These are phyloP conservation scores for Aptenodytes patagonicus DNA, from an alignment of 2,113 vertebrate genomes.

Conservation along the genomic window DNA sequence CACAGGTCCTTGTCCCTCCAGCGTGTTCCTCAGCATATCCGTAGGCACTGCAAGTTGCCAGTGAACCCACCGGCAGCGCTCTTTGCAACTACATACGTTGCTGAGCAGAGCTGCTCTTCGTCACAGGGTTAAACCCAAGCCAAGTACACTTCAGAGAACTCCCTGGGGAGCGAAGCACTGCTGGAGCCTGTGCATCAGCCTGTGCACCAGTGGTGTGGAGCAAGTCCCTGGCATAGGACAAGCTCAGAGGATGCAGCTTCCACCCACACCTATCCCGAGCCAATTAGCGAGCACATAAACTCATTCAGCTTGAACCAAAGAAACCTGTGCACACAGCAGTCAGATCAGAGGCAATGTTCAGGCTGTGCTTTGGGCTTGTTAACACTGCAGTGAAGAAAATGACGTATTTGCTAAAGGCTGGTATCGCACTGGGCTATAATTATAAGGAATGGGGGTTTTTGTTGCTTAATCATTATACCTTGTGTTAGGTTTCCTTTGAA, in stretches of 20 bases:
- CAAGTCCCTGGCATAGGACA: neutral
- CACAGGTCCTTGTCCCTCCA: neutral
- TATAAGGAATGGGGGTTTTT: neutral
- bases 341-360: neutral
- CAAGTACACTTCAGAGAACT: neutral
- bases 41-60: neutral
- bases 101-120: neutral
- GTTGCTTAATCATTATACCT: constrained; percentile 18
- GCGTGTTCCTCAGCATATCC: accelerated
- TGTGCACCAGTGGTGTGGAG: neutral
- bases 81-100: neutral
- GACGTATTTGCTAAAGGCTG: neutral
- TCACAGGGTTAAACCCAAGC: neutral
- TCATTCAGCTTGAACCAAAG: neutral
- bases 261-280: neutral
- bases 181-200: neutral
- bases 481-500: constrained; percentile 32
- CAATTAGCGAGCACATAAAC: neutral
- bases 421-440: neutral
- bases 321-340: neutral
- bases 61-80: neutral
- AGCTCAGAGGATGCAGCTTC: neutral
- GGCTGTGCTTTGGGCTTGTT: neutral
- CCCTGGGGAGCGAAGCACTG: neutral
- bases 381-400: constrained; percentile 27